Conservation (phyloP, 2,797 vertebrate genomes). For the Syngnathus acus region DNA sequence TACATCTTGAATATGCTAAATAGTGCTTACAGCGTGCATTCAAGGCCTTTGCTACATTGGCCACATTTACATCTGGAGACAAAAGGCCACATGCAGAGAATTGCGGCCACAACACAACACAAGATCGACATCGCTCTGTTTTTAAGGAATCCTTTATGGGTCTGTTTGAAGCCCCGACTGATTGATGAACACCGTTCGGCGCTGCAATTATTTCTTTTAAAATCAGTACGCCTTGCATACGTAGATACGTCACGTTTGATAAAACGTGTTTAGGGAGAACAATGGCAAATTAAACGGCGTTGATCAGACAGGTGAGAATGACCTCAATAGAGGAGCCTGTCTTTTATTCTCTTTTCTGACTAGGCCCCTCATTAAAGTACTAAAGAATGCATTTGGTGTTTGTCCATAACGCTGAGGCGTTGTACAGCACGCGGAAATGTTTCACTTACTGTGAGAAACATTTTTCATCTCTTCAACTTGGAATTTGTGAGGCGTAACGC, state of each 20-base stretch:
- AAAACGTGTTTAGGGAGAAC: constrained; percentile 21
- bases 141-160: constrained; percentile 9
- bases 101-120: constrained; percentile 27
- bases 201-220: constrained; percentile 51
- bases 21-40: constrained; percentile 59
- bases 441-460: constrained; percentile 24
- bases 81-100: constrained; percentile 47
- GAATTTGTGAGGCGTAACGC: constrained; percentile 20
- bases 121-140: neutral
- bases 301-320: constrained; percentile 31
- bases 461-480: constrained; percentile 2
- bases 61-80: constrained; percentile 48
- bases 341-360: neutral
- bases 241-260: constrained; percentile 13
- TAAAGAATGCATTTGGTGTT: constrained; percentile 4
- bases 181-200: constrained; percentile 43
- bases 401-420: constrained; percentile 38
- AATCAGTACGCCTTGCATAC: neutral
- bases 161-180: constrained; percentile 51
- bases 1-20: constrained; percentile 76
- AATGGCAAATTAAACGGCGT: constrained; percentile 11
- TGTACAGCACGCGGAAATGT: constrained; percentile 18
- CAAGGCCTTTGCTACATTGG: constrained; percentile 51
- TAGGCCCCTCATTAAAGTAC: constrained; percentile 34
- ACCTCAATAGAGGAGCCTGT: neutral